Evolutionary conservation across 2,113 vertebrate species (phyloP).

Genomic region (Rhinolophus sinicus): DNA sequence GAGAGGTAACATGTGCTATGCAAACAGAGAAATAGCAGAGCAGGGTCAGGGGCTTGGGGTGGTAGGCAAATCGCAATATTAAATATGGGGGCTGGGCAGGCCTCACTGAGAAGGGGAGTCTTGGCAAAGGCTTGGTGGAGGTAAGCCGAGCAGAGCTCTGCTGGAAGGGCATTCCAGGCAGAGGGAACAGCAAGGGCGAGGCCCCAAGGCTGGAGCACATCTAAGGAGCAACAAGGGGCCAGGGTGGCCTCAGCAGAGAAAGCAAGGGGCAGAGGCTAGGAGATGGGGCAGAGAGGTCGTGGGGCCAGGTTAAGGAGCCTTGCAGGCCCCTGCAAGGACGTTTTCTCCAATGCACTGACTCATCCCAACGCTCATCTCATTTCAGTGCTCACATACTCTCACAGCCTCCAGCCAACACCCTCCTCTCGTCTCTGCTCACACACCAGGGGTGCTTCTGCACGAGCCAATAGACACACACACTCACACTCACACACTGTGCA

Average conservation of each 20-base stretch:
- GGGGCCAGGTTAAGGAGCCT: not conserved
- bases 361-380: not conserved
- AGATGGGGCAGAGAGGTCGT: not conserved
- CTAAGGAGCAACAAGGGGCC: not conserved
- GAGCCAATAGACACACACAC: too few relatives aligned
- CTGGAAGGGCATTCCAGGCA: not conserved
- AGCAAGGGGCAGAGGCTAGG: not conserved
- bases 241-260: not conserved
- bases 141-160: not conserved
- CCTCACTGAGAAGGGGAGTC: not conserved
- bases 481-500: not conserved
- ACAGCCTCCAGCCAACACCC: not conserved
- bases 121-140: not conserved
- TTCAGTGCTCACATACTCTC: not conserved
- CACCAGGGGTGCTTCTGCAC: not conserved
- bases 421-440: not conserved
- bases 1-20: accelerated
- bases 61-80: not conserved
- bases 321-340: not conserved
- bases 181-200: not conserved
- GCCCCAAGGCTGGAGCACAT: not conserved
- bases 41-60: not conserved
- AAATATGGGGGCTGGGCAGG: accelerated
- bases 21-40: not conserved
- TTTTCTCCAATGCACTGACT: not conserved